Evolutionary conservation across 2,113 vertebrate genomes (phyloP), one percentile per base, ranked within the genome.

Genomic region (Athene cunicularia): DNA sequence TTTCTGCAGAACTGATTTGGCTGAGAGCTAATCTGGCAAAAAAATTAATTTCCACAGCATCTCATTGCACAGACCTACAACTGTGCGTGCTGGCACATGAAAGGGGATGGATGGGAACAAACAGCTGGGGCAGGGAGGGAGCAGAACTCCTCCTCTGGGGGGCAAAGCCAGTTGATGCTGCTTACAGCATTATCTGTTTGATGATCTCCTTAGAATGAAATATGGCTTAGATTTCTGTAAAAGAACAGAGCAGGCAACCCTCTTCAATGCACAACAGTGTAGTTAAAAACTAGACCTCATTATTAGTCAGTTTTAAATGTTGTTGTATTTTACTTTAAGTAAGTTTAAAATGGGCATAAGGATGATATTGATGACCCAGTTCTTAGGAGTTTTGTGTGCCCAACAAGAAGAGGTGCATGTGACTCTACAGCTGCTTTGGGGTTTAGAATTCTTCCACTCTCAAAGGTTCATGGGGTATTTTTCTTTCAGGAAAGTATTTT

Each of bases 11-110:
- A 92, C 81, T 64, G 90, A 85, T 88, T 76, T 96, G 93, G 93
- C 95, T 95, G 90, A 93, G 90, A 94, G 71, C 19, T 96, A 95
- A 88, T 88, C 66, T 95, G 95, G 92, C 87, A 92, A 91, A 96
- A 95, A 94, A 92, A 71, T 45, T 77, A 70, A 95, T 96, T 95
- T 96, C 70, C 58, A 94, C 84, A 93, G 90, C 88, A 68, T 91
- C 93, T 87, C 70, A 37, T 24, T 80, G 67, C 70, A 82, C 60
- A 87, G 95, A 79, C 77, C 58, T 89, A 68, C 93, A 94, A 91
- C 95, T 91, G 95, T 84, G 91, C 0, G 0, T 64, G 84, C 77
- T 96, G 95, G 96, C 94, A 93, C 77, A 45, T 0, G 6, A 86
- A 91, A 77, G n/a, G 30, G 70, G 93, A 76, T 70, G 85, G 92